A percentile compares a stretch with the other conserved stretches of the same genome.
phyloP scores from a whole-genome alignment of 2,113 vertebrate genomes.

The Aldabrachelys gigantea region DNA sequence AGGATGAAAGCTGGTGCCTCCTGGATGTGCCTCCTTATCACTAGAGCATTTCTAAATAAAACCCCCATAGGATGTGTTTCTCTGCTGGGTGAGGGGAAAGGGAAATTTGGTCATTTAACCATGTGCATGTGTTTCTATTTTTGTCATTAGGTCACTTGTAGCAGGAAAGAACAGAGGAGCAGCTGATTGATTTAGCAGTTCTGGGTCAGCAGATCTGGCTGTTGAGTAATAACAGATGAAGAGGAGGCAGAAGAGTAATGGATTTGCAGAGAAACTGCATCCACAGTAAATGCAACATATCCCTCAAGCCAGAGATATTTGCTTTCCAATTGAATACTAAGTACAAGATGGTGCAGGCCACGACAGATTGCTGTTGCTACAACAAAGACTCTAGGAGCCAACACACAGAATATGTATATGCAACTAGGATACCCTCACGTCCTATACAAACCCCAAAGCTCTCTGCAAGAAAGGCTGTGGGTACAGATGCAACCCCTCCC shows the following conservation, averaged over 20 bases:
- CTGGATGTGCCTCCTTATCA: neutral
- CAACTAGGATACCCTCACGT: neutral
- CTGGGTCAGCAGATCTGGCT: neutral
- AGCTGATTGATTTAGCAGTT: neutral
- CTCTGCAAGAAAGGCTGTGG: neutral
- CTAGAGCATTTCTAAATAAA: neutral
- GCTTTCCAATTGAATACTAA: neutral
- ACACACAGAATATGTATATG: neutral
- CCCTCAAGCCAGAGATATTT: neutral
- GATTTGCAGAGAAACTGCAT: neutral
- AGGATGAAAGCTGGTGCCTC: neutral
- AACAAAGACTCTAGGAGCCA: neutral
- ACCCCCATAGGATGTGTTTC: neutral
- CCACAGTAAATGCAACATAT: neutral
- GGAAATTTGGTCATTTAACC: neutral
- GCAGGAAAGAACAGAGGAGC: neutral
- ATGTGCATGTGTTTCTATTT: neutral
- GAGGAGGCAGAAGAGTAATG: neutral
- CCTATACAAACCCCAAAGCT: neutral
- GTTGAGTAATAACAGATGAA: neutral
- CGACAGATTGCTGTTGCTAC: neutral
- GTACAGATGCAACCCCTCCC: neutral
- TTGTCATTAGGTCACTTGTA: neutral
- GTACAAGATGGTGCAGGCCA: neutral
- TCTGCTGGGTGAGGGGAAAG: neutral